phyloP scores from a whole-genome alignment of 2,888 invertebrate genomes.

The Salticus scenicus region DNA sequence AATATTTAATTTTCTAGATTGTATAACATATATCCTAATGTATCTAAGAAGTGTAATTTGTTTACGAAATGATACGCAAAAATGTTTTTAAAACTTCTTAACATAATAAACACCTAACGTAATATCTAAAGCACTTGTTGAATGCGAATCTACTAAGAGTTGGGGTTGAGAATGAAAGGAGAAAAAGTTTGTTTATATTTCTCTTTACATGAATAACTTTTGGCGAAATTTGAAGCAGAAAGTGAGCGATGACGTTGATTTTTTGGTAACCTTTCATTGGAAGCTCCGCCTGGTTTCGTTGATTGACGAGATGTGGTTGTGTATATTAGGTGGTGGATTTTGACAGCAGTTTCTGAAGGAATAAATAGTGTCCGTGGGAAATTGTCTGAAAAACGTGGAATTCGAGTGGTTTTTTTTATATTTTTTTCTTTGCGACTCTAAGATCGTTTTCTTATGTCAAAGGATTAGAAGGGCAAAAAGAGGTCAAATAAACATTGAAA shows the following conservation, averaged over 20 bases:
- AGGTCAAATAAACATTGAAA: not conserved
- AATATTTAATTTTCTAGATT: too few relatives aligned
- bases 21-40: too few relatives aligned
- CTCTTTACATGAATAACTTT: too few relatives aligned
- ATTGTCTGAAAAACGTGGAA: constrained; percentile 16
- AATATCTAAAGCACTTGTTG: too few relatives aligned
- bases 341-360: constrained; percentile 48
- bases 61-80: too few relatives aligned
- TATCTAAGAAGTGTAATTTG: too few relatives aligned
- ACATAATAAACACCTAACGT: too few relatives aligned
- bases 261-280: not conserved
- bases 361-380: constrained; percentile 65
- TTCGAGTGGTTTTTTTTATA: not conserved
- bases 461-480: constrained; percentile 8
- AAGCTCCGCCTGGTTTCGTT: constrained; percentile 24
- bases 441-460: not conserved
- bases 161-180: too few relatives aligned
- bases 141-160: too few relatives aligned
- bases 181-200: too few relatives aligned
- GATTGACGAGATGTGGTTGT: constrained; percentile 57
- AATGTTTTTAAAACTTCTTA: too few relatives aligned
- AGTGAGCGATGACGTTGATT: not conserved
- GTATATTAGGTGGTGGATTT: constrained; percentile 31
- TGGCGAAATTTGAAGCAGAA: too few relatives aligned
- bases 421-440: not conserved